phyloP scores from a whole-genome alignment of 2,797 vertebrate species.

The Myotis pilosus region DNA sequence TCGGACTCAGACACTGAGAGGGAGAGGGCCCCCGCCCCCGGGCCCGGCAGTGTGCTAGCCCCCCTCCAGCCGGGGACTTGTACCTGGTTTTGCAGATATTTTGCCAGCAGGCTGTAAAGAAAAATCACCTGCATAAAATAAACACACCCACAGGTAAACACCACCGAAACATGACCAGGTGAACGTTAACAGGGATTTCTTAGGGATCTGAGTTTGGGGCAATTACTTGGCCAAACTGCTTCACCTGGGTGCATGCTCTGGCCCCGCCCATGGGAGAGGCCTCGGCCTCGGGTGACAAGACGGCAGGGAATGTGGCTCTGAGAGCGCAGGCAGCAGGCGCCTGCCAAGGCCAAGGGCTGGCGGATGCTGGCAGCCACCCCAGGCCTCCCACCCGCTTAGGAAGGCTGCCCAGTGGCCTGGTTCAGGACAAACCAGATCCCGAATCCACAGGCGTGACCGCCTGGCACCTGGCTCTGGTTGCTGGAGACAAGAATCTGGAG shows the following conservation, averaged over 20 bases:
- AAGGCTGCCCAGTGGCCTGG: not conserved
- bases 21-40: no score
- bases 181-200: not conserved
- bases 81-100: conserved; percentile 86
- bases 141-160: not conserved
- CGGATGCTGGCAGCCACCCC: not conserved
- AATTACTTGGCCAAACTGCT: not conserved
- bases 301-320: not conserved
- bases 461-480: no score
- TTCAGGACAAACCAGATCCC: not conserved
- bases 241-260: not conserved
- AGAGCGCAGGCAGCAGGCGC: no score
- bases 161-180: not conserved
- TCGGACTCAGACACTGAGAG: not conserved
- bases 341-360: not conserved
- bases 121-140: conserved; percentile 86
- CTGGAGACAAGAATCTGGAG: not conserved
- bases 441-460: not conserved
- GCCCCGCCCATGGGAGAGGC: not conserved
- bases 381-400: not conserved
- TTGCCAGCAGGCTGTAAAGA: conserved; percentile 86
- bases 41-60: not conserved
- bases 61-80: not conserved
- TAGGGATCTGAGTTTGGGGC: no score
- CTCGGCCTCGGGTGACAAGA: not conserved